Base-by-base conservation (phyloP, 1,140 invertebrate genomes). In the Caenorhabditis inopinata region DNA sequence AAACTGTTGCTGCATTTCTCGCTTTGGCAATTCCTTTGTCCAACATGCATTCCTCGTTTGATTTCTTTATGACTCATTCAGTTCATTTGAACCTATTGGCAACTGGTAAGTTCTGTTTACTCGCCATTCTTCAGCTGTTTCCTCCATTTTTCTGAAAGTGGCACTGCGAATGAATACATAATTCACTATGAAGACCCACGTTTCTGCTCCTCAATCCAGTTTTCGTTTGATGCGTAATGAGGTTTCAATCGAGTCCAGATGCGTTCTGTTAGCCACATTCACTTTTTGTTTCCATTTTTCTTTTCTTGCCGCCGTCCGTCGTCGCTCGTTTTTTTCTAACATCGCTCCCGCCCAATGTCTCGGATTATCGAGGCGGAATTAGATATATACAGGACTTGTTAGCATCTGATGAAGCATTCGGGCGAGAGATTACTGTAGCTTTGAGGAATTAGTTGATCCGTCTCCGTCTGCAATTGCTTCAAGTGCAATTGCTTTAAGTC, bases 201-300 rank as follows among this genome's bases (percentile, higher is more conserved):
- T 25, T 68, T 12, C 58, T 12, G 11, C 29, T 68, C 29, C 9
- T 6, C 32, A 25, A 32, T 58, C 1, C 35, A 32, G 7, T 32
- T 23, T 58, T 9, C 12, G 27, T 58, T 58, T 21, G 35, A 11
- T 58, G 11, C 53, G 53, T 58, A 58, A 68, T 68, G 32, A 38
- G 32, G 32, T 68, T 68, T 42, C 32, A 68, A 68, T 68, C 58
- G 58, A 68, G 38, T 38, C 58, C 58, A 68, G 58, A 68, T 68
- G 58, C 38, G 32, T 68, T 68, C 58, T 58, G 53, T 58, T 58
- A 53, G 49, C 27, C 38, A 51, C 18, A 51, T 51, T 51, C 49
- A 51, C 49, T 51, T 51, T n/a, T 58, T 58, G 53, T 58, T 58
- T 58, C 53, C 53, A 58, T 58, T 58, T 58, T 21, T 18, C 27